Percentiles rank a stretch among this genome's conserved stretches.
Conservation (phyloP, 2,888 invertebrate genomes). For the Ochropacha duplaris region DNA sequence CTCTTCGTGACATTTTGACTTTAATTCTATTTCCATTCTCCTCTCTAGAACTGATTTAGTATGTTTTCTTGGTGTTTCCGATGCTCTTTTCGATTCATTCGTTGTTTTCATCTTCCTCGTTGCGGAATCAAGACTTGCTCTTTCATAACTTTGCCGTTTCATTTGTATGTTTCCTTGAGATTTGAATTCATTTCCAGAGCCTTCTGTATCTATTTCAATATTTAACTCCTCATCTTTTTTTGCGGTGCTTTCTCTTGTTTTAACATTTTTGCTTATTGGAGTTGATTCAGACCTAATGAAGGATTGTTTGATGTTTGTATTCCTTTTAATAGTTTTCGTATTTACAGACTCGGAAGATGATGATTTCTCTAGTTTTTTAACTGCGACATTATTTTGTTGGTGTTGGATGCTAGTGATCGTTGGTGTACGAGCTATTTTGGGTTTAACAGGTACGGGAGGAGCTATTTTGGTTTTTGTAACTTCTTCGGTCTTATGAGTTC, state of each 20-base stretch:
- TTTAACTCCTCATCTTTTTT: conserved; percentile 22
- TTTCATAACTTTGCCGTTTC: conserved; percentile 74
- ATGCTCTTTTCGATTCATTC: conserved; percentile 47
- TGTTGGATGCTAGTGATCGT: conserved; percentile 33
- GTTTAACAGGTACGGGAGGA: conserved; percentile 86
- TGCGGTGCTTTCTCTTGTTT: conserved; percentile 1
- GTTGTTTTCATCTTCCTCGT: conserved; percentile 60
- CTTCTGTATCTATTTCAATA: conserved; percentile 24
- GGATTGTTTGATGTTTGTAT: conserved; percentile 46
- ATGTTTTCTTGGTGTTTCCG: conserved; percentile 58
- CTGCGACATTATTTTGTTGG: conserved; percentile 22
- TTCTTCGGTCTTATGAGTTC: conserved; percentile 26
- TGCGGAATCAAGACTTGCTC: conserved; percentile 76
- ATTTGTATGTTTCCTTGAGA: conserved; percentile 67
- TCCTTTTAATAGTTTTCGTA: conserved; percentile 57
- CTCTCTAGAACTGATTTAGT: conserved; percentile 75
- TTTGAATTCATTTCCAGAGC: conserved; percentile 37
- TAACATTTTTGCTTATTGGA: conserved; percentile 36
- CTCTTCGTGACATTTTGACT: conserved; percentile 54
- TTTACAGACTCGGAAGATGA: conserved; percentile 58
- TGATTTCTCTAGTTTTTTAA: conserved; percentile 48
- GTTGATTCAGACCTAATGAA: conserved; percentile 53
- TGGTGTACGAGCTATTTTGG: conserved; percentile 66
- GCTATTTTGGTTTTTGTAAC: conserved; percentile 79
- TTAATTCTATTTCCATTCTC: conserved; percentile 72